Evolutionary conservation across 2,888 invertebrate species (phyloP).

Genomic region (Tetramorium bicarinatum): DNA sequence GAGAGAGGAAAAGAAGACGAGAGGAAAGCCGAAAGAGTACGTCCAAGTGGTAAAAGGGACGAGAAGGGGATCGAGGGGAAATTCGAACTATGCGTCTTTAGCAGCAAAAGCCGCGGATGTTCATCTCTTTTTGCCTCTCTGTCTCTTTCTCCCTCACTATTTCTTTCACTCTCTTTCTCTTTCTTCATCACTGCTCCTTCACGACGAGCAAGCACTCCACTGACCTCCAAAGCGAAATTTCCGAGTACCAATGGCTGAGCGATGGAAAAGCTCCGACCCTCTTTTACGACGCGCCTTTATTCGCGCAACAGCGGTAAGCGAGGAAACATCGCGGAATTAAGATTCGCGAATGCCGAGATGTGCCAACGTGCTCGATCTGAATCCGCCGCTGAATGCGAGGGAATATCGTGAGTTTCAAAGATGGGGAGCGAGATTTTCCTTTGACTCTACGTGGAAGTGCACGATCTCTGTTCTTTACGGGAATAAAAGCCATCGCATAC

Average conservation of each 20-base stretch:
- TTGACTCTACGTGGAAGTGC: neutral
- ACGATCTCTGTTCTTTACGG: neutral
- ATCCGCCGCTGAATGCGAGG: conserved; percentile 13
- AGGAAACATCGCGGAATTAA: conserved; percentile 37
- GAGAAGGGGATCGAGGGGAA: conserved; percentile 39
- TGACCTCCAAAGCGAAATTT: conserved; percentile 52
- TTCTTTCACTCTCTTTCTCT: neutral
- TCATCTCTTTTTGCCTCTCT: neutral
- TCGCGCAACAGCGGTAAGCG: conserved; percentile 32
- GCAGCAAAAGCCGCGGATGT: conserved; percentile 40
- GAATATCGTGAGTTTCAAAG: conserved; percentile 25
- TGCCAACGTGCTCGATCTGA: conserved; percentile 1
- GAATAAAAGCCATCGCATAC: neutral
- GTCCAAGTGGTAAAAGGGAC: conserved; percentile 43
- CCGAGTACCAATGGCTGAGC: conserved; percentile 46
- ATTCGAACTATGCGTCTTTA: conserved; percentile 52
- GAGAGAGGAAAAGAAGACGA: conserved; percentile 17
- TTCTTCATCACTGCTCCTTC: neutral
- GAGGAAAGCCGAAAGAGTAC: conserved; percentile 43
- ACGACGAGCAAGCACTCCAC: conserved; percentile 41
- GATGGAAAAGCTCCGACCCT: conserved; percentile 35
- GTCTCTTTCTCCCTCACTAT: neutral
- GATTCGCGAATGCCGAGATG: conserved; percentile 35
- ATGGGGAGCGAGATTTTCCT: neutral
- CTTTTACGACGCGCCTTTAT: conserved; percentile 33